Evolutionary conservation across 2,113 vertebrate species (phyloP).

Genomic region (Saiga tatarica): DNA sequence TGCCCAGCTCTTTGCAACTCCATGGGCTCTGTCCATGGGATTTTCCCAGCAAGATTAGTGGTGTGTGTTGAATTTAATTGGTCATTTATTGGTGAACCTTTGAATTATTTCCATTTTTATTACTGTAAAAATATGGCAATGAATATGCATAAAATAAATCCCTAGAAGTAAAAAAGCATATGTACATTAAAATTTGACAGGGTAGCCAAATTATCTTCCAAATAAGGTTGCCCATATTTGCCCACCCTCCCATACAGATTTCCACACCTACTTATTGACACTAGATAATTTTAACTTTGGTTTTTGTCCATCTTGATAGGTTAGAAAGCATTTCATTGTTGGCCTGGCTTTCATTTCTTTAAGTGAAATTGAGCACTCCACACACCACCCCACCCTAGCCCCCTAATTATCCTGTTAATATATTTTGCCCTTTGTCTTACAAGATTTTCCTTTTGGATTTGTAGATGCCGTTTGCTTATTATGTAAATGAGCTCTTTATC

Average conservation of each 20-base stretch:
- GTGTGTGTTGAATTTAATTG: neutral
- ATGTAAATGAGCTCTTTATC: constrained; percentile 16
- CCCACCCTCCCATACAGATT: neutral
- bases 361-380: neutral
- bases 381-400: neutral
- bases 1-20: neutral
- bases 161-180: neutral
- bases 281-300: neutral
- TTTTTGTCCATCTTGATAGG: neutral
- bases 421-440: neutral
- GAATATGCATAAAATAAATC: neutral
- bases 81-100: neutral
- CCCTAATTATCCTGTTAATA: neutral
- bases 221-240: neutral
- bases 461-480: neutral
- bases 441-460: constrained; percentile 13
- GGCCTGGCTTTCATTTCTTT: neutral
- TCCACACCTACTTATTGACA: neutral
- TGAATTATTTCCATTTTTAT: neutral
- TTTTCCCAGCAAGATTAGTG: neutral
- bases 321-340: neutral
- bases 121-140: neutral
- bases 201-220: neutral
- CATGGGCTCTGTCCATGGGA: neutral
- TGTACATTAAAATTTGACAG: neutral